Percentiles rank a stretch among this genome's conserved stretches.
phyloP scores from a whole-genome alignment of 2,797 vertebrate species.

The Graptemys geographica region DNA sequence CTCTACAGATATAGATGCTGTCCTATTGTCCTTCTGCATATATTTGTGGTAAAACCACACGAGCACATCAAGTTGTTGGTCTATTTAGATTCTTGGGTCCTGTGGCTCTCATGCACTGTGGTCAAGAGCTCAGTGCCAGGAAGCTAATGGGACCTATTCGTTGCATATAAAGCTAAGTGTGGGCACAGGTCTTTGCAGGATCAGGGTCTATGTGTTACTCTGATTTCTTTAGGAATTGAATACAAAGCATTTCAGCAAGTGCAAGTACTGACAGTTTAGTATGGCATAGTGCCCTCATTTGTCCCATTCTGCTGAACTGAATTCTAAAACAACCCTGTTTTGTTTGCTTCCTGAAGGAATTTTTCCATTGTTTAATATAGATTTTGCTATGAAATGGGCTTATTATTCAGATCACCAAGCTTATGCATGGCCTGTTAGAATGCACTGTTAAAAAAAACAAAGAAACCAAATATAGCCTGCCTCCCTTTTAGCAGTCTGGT shows the following conservation, averaged over 20 bases:
- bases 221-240: background rate
- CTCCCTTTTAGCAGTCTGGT: background rate
- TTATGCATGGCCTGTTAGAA: background rate
- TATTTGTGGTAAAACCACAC: background rate
- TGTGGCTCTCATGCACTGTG: background rate
- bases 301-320: background rate
- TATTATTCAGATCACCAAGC: background rate
- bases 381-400: background rate
- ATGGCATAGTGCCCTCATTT: background rate
- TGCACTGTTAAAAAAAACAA: background rate
- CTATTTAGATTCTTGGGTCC: background rate
- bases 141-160: background rate
- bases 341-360: background rate
- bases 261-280: background rate
- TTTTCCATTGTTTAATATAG: background rate
- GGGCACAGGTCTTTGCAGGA: background rate
- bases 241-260: background rate
- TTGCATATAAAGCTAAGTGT: background rate
- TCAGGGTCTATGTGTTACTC: background rate
- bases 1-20: background rate
- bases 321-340: background rate
- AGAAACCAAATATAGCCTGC: background rate
- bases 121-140: constrained; percentile 7
- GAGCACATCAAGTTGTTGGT: background rate
- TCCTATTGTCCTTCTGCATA: background rate